Conservation (phyloP, 2,888 invertebrate genomes). For the Choristoneura rosaceana region DNA sequence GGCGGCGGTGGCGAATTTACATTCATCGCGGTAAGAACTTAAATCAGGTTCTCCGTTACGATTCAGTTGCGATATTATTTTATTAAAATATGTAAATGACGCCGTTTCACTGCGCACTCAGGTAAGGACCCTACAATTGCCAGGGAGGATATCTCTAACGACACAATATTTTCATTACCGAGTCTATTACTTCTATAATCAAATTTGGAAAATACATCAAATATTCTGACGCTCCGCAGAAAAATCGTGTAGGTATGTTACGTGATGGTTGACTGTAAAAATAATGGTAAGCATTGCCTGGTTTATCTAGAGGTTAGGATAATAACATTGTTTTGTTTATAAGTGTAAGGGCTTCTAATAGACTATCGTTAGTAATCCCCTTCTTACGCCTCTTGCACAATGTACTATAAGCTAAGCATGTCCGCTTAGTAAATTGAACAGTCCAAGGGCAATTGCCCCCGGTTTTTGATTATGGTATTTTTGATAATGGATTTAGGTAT, state of each 20-base stretch:
- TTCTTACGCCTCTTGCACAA: no score
- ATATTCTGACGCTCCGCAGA: constrained; percentile 7
- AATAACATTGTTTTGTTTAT: no score
- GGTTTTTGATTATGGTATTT: no score
- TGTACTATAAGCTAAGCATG: no score
- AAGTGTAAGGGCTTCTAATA: no score
- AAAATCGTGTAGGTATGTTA: neutral
- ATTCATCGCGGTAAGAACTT: constrained; percentile 86
- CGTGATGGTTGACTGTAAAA: neutral
- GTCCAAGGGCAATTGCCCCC: no score
- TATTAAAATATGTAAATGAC: constrained; percentile 85
- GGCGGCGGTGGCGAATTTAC: constrained; percentile 81
- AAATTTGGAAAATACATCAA: constrained; percentile 41
- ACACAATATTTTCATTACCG: constrained; percentile 81
- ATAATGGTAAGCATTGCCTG: neutral
- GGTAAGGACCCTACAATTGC: constrained; percentile 78
- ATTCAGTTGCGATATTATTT: constrained; percentile 86
- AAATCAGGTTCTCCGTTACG: constrained; percentile 86
- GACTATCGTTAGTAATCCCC: no score
- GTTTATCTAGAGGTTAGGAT: no score
- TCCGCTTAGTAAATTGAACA: no score
- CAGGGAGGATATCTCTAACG: constrained; percentile 77
- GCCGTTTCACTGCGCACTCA: constrained; percentile 75
- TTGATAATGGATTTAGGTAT: no score
- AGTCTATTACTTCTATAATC: constrained; percentile 59